Evolutionary conservation across 2,113 vertebrate genomes (phyloP), one percentile per base, ranked within the genome.

Genomic region (Mesembrinibis cayennensis): DNA sequence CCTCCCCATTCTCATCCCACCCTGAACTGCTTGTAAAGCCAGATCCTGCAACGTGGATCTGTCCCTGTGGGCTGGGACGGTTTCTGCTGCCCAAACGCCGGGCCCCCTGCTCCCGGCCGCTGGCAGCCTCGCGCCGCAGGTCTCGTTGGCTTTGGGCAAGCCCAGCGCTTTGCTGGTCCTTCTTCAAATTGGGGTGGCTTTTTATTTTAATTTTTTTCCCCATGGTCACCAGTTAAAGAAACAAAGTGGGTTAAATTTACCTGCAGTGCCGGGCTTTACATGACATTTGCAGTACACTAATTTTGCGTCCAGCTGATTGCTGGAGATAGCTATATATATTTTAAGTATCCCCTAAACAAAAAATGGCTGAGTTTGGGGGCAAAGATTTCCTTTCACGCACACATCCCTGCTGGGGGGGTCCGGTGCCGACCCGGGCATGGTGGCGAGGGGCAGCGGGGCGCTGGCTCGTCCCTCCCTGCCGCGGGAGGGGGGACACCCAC

Each of bases 401-500:
- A 22, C 12, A 13, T 19, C 11, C 47, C 36, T 1, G 2, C 32
- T 0, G 11, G 16, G 13, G 40, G 34, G 19, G 22, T 32, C 58
- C 87, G 9, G 17, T 56, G 83, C 63, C 21, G 16, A 36, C 32
- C 72, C 52, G 3, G 65, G 22, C 0, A 0, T 1, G 45, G 67
- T 2, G 10, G 38, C 1, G 27, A 65, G 72, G 40, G 44, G n/a
- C 67, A 27, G 76, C 0, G 0, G 29, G 58, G 44, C 4, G 26
- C 55, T 49, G 83, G 82, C 38, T 76, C 0, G 0, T 66, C 40
- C 34, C 50, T 61, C 45, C 55, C 50, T 0, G 0, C 26, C 0
- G 0, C 2, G 2, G 8, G 2, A 4, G 19, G 66, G 50, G 58
- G 22, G 26, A 82, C 1, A 6, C 61, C 50, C 1, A 0, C 4